These are phyloP conservation scores for Ictalurus punctatus DNA, from an alignment of 2,113 vertebrate genomes.

Conservation along the genomic window DNA sequence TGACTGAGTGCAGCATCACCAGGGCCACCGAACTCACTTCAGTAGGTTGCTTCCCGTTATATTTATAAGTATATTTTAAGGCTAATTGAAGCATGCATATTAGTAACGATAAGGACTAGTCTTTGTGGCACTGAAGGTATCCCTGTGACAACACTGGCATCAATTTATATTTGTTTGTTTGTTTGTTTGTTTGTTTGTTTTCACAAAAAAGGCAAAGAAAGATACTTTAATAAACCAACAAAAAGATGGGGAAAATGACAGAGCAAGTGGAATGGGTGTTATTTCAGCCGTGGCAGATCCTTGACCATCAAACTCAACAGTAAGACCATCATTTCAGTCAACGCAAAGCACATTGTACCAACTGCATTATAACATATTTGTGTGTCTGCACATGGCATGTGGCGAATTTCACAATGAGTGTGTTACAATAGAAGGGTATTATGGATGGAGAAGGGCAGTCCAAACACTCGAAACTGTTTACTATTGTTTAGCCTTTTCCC, in stretches of 20 bases:
- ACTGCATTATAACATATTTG: too few species aligned
- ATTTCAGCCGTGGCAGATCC: neutral
- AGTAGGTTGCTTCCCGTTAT: too few species aligned
- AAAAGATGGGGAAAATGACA: neutral
- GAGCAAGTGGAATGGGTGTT: neutral
- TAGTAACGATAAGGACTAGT: too few species aligned
- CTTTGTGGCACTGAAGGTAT: too few species aligned
- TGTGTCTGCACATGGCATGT: too few species aligned
- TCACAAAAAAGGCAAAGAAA: neutral
- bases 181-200: neutral
- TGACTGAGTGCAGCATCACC: neutral
- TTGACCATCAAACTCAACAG: neutral
- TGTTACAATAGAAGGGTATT: too few species aligned
- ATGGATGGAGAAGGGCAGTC: too few species aligned
- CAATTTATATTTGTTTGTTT: too few species aligned
- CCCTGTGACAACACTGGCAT: too few species aligned
- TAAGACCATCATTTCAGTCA: neutral
- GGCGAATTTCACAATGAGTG: too few species aligned
- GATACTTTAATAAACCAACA: neutral
- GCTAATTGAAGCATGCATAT: neutral
- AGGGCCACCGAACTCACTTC: neutral
- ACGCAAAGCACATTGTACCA: neutral
- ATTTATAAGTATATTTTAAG: neutral
- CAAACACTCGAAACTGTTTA: too few species aligned
- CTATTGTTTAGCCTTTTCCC: too few species aligned